phyloP scores from a whole-genome alignment of 2,797 vertebrate genomes.

The Melanotaenia pygmaea region DNA sequence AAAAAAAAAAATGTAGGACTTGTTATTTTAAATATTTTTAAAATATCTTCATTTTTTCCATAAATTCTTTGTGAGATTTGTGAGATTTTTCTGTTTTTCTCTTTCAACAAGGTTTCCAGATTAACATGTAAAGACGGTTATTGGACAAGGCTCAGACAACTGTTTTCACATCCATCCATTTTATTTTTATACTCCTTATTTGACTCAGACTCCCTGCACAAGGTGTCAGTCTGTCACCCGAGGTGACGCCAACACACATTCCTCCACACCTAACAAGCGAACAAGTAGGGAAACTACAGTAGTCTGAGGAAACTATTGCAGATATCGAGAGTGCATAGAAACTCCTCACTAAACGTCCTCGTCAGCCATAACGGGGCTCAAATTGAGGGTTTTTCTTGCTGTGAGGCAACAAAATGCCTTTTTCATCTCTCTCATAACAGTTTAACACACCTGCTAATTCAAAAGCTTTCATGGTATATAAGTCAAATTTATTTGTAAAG shows the following conservation, averaged over 20 bases:
- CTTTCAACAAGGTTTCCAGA: background rate
- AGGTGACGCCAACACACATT: slow-evolving; percentile 1
- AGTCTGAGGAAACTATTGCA: background rate
- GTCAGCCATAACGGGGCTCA: background rate
- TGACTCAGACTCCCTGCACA: background rate
- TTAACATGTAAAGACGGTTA: background rate
- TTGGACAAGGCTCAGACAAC: background rate
- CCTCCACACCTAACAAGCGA: slow-evolving; percentile 1
- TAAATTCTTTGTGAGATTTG: background rate
- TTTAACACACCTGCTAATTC: no score
- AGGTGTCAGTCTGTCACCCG: background rate
- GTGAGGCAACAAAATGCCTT: background rate
- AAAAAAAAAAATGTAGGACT: no score
- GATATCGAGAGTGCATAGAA: background rate
- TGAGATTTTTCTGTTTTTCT: background rate
- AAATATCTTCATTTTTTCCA: background rate
- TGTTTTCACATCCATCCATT: background rate
- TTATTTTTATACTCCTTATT: background rate
- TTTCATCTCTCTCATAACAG: background rate
- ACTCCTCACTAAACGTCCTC: background rate
- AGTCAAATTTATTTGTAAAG: no score
- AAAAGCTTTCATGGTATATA: no score
- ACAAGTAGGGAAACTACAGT: background rate
- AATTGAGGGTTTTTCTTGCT: background rate
- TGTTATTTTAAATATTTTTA: background rate